Evolutionary conservation across 2,888 invertebrate species (phyloP).

Genomic region (Brenthis hecate): DNA sequence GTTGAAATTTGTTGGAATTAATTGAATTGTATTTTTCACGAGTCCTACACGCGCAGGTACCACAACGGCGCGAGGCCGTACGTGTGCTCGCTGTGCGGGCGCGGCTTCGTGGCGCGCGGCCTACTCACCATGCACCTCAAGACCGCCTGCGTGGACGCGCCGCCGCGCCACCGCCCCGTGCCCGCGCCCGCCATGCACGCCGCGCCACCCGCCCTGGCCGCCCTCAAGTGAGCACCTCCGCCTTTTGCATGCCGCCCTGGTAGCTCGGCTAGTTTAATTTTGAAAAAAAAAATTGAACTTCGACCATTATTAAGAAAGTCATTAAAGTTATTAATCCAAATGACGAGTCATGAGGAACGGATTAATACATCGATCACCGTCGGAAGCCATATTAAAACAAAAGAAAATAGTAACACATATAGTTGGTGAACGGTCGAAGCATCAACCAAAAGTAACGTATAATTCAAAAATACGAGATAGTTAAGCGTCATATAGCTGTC

Average conservation of each 20-base stretch:
- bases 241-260: no score
- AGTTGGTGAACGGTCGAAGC: no score
- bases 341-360: conserved; percentile 11
- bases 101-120: conserved; percentile 84
- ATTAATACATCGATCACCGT: conserved; percentile 18
- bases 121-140: conserved; percentile 84
- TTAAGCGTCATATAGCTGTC: no score
- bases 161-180: conserved; percentile 26
- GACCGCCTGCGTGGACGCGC: conserved; percentile 60
- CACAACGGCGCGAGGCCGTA: conserved; percentile 84
- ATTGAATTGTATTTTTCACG: no score
- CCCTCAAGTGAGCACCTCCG: not conserved
- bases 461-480: no score
- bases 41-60: conserved; percentile 54
- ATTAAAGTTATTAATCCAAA: not conserved
- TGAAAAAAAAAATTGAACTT: no score
- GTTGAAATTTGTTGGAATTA: no score
- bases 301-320: no score
- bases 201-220: not conserved
- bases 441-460: no score
- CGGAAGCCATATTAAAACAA: not conserved
- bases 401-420: no score
- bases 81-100: conserved; percentile 81
- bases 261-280: no score
- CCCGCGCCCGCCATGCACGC: not conserved